Evolutionary conservation across 2,797 vertebrate species (phyloP).

Genomic region (Morelia viridis): DNA sequence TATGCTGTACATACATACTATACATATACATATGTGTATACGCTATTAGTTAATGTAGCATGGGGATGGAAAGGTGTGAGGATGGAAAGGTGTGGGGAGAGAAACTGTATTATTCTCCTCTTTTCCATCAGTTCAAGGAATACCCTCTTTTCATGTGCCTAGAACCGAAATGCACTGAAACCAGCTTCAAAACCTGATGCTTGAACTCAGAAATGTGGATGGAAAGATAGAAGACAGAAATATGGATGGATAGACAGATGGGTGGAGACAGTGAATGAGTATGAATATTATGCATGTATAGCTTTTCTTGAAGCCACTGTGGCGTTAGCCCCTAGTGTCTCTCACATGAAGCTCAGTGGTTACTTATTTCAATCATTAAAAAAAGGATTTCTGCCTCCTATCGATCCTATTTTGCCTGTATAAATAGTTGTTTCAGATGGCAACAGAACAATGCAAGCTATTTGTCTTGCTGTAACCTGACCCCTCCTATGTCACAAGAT

Average conservation of each 20-base stretch:
- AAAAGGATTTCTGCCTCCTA: neutral
- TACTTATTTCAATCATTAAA: neutral
- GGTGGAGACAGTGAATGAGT: neutral
- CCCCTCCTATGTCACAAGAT: neutral
- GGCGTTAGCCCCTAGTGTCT: neutral
- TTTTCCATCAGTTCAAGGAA: neutral
- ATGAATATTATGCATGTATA: neutral
- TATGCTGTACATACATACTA: no score
- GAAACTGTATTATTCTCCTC: neutral
- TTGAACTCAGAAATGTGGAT: no score
- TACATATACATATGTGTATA: no score
- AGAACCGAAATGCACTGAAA: no score
- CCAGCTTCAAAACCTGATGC: no score
- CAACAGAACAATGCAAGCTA: neutral
- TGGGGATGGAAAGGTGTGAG: neutral
- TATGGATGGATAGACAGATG: neutral
- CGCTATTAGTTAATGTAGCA: neutral
- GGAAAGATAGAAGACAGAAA: no score
- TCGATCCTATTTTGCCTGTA: neutral
- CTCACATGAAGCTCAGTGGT: neutral
- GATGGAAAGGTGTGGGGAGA: neutral
- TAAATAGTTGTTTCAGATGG: neutral
- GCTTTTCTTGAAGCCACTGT: neutral
- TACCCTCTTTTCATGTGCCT: no score
- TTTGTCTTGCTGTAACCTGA: neutral